A percentile compares a stretch with the other conserved stretches of the same genome.
Evolutionary conservation across 2,113 vertebrate species (phyloP).

Genomic region (Nyctibius bracteatus): DNA sequence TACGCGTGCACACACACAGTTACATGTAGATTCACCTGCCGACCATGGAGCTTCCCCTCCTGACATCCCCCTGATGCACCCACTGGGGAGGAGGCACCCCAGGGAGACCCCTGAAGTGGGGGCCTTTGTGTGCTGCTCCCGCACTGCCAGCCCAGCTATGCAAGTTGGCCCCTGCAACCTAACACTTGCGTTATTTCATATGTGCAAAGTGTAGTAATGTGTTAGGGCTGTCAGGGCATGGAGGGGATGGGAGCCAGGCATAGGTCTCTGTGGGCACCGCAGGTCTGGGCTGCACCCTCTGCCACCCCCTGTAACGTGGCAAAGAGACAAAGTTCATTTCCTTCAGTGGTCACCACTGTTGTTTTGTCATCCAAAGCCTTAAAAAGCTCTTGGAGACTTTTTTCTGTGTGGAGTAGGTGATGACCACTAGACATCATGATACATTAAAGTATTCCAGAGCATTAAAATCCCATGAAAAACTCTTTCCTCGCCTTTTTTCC

Average conservation of each 20-base stretch:
- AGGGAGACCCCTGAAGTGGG: neutral
- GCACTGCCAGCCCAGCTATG: neutral
- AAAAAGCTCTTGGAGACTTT: neutral
- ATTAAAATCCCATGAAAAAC: neutral
- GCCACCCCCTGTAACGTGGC: neutral
- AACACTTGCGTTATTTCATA: fast-evolving
- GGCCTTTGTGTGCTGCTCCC: neutral
- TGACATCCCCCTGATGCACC: no score
- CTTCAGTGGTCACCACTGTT: neutral
- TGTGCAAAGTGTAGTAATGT: no score
- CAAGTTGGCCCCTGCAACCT: neutral
- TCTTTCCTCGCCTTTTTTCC: neutral
- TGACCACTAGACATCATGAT: neutral
- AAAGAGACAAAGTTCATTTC: neutral
- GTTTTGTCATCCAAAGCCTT: neutral
- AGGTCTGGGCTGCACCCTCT: neutral
- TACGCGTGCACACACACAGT: fast-evolving
- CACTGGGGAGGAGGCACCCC: fast-evolving
- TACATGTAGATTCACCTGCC: fast-evolving
- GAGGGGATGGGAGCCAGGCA: neutral
- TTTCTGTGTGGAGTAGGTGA: neutral
- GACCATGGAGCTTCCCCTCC: neutral
- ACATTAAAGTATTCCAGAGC: neutral
- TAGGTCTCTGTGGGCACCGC: fast-evolving
- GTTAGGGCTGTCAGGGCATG: fast-evolving